Evolutionary conservation across 2,888 invertebrate genomes (phyloP).

Genomic region (Sabatieria punctata): DNA sequence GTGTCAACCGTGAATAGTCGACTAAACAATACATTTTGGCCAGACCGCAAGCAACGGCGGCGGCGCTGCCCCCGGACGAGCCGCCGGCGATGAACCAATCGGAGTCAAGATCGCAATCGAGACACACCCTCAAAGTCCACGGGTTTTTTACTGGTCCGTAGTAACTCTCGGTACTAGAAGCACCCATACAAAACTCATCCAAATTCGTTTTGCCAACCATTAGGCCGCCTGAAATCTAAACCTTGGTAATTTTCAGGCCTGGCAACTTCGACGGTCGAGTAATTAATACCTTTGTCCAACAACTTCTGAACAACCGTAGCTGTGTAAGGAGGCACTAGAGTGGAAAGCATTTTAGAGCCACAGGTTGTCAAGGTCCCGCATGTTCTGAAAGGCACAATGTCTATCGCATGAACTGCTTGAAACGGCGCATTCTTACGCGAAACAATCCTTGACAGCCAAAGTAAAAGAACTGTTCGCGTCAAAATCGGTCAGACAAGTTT

Average conservation of each 20-base stretch:
- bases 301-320: background rate
- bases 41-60: constrained; percentile 68
- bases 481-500: background rate
- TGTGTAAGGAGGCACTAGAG: background rate
- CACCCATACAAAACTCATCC: constrained; percentile 86
- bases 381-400: background rate
- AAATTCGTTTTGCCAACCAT: background rate
- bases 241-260: too few relatives aligned
- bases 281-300: too few relatives aligned
- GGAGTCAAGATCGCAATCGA: background rate
- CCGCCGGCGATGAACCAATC: constrained; percentile 58
- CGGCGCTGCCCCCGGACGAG: constrained; percentile 91
- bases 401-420: too few relatives aligned
- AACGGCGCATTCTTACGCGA: constrained; percentile 33
- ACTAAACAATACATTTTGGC: constrained; percentile 10
- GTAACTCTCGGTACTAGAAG: constrained; percentile 36
- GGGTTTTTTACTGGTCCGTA: constrained; percentile 77
- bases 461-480: constrained; percentile 54
- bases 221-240: constrained; percentile 49
- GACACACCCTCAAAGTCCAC: constrained; percentile 42
- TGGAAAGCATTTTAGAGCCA: background rate
- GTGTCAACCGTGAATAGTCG: background rate
- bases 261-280: too few relatives aligned
- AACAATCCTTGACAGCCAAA: constrained; percentile 83
- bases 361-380: background rate